Evolutionary conservation across 2,888 invertebrate genomes (phyloP), one percentile per base, ranked within the genome.

Genomic region (Parapristionchus giblindavisi): DNA sequence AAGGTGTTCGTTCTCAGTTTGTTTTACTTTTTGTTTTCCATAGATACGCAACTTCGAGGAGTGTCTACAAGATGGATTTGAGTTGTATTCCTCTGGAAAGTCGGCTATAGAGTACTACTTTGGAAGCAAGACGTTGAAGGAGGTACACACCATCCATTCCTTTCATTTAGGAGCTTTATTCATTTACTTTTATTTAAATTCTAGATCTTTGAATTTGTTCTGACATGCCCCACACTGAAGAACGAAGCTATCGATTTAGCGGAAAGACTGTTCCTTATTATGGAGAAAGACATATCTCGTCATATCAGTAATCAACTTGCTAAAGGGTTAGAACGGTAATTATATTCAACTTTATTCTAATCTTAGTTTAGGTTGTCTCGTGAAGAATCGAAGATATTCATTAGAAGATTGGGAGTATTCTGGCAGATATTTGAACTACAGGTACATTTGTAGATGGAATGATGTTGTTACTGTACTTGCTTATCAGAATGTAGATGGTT

Each of bases 381-480:
- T 6, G 52, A 68, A 2, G 68, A 68, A n/a, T 6, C 34, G 8
- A 68, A 32, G 32, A 8, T 68, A 1, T 68, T 68, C 32, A n/a
- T 68, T n/a, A 29, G 68, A 14, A 21, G 68, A 34, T 17, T 68
- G 3, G 68, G 38, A 11, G 52, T 68, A 14, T 52, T 68, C 48
- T 68, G 68, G 68, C 68, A 68, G n/a, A 48, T 68, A 51, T 68
- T n/a, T 36, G 68, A 51, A 24, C 8, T 68, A 36, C 34, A 68
- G 68, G 68, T 60, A 60, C 32, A 32, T 32, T 5, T 32, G 27
- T 32, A 24, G n/a, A 32, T 32, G 29, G 27, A 1, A n/a, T 1
- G 32, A 5, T n/a, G 11, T 2, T 32, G 29, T 34, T 65, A 65
- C 4, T 21, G 43, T 6, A 24, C 3, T 63, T 17, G 2, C 14